Evolutionary conservation across 1,140 invertebrate species (phyloP).

Genomic region (Sycophaga agraensis): DNA sequence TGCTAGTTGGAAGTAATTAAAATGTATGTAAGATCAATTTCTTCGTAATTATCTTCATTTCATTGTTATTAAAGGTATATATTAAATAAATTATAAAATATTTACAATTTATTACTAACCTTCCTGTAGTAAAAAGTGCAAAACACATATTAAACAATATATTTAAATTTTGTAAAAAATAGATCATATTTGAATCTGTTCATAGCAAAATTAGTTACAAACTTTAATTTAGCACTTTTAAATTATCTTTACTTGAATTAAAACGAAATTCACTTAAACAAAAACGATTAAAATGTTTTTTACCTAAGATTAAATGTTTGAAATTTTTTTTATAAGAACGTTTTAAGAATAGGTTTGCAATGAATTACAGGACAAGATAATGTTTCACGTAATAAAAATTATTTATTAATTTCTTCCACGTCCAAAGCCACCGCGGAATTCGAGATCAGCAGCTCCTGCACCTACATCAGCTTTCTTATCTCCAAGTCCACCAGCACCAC

Average conservation of each 20-base stretch:
- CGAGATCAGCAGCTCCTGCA: conserved; percentile 81
- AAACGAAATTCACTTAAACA: too few species aligned
- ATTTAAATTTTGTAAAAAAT: too few species aligned
- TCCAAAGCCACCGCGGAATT: conserved; percentile 70
- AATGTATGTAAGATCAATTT: conserved; percentile 9
- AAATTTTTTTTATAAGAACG: background rate
- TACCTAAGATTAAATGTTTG: background rate
- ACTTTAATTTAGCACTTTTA: background rate
- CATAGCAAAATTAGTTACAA: too few species aligned
- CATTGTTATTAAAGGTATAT: conserved; percentile 16
- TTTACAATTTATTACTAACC: conserved; percentile 3
- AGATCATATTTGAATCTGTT: too few species aligned
- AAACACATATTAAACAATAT: background rate
- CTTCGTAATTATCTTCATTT: conserved; percentile 8
- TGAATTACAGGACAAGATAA: conserved; percentile 1
- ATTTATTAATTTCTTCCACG: conserved; percentile 53
- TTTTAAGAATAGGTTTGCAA: background rate
- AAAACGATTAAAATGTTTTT: background rate
- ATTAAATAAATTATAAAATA: conserved; percentile 6
- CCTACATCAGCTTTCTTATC: conserved; percentile 96
- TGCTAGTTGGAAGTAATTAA: background rate
- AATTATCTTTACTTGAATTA: background rate
- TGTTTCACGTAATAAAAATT: conserved; percentile 30
- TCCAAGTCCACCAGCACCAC: conserved; percentile 67
- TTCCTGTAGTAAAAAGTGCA: background rate